Base-by-base conservation (phyloP, 2,113 vertebrate genomes). In the Pampusana beccarii region DNA sequence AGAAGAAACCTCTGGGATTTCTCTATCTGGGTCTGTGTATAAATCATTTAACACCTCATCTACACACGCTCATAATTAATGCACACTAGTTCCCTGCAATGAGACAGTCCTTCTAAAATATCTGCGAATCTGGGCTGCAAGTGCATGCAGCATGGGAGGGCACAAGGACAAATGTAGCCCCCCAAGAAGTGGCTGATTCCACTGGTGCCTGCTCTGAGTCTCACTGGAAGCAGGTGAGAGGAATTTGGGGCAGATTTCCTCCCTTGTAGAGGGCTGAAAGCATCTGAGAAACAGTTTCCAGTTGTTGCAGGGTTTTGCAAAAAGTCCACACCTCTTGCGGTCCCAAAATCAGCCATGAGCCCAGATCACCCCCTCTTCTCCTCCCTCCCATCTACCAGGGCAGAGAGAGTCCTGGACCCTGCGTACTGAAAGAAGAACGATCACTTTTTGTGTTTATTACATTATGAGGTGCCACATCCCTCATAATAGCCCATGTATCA, bases 1-100 rank as follows among this genome's bases (percentile, higher is more conserved):
- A 96, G 51, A 83, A 23, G 19, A 92, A 91, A 56, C 82, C 88
- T 51, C 60, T 50, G 58, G 77, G 97, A 86, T 96, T 90, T 33
- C 71, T 97, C 93, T 91, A 36, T 92, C 95, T 89, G 26, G 84
- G 92, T 82, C 96, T 93, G 42, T 1, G 3, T 78, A 95, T 98
- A 96, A 97, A 98, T 98, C 91, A 97, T 97, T 97, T 92, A 98
- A 81, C 80, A 84, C 64, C 75, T 88, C 66, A 82, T 95, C 92
- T 90, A 92, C 93, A 96, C 95, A 62, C 42, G 48, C 62, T 81
- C 66, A n/a, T 91, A 90, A 96, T 97, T 97, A 97, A 97, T 81
- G 89, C 62, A 90, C 54, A 31, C 62, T 94, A 57, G 66, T 85
- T 90, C 64, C 21, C 88, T 75, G 81, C 65, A 66, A 90, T 24